A percentile compares a stretch with the other conserved stretches of the same genome.
Evolutionary conservation across 2,797 vertebrate genomes (phyloP).

Genomic region (Leucoraja ocellata): DNA sequence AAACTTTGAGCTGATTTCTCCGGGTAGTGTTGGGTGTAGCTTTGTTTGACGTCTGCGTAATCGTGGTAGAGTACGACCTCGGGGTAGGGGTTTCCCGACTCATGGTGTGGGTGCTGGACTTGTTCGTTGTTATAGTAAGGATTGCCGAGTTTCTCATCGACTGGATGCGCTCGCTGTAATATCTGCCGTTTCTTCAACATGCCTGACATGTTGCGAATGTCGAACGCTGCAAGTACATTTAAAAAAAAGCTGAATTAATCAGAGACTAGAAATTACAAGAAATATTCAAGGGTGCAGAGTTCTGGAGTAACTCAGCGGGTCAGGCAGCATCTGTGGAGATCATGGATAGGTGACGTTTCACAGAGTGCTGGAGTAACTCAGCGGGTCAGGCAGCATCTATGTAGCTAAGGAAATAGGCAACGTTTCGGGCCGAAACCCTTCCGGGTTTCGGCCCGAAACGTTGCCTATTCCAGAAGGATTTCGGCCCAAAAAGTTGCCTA

Average conservation of each 20-base stretch:
- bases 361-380: too few relatives aligned
- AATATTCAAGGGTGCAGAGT: too few relatives aligned
- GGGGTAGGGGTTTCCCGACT: neutral
- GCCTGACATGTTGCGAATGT: neutral
- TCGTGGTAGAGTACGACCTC: slow-evolving; percentile 1
- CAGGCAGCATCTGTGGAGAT: too few relatives aligned
- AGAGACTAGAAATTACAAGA: neutral
- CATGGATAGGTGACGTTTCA: too few relatives aligned
- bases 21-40: neutral
- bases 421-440: too few relatives aligned
- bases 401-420: too few relatives aligned
- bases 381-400: too few relatives aligned
- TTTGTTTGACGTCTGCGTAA: neutral
- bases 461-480: too few relatives aligned
- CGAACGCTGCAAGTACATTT: neutral
- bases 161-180: neutral
- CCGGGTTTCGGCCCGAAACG: too few relatives aligned
- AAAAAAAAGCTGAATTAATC: neutral
- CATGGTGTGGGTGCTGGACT: neutral
- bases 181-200: slow-evolving; percentile 11
- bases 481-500: too few relatives aligned
- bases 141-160: neutral
- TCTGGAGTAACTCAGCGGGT: too few relatives aligned
- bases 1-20: neutral
- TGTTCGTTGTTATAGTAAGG: neutral